Evolutionary conservation across 2,113 vertebrate genomes (phyloP), one percentile per base, ranked within the genome.

Genomic region (Mirza zaza): DNA sequence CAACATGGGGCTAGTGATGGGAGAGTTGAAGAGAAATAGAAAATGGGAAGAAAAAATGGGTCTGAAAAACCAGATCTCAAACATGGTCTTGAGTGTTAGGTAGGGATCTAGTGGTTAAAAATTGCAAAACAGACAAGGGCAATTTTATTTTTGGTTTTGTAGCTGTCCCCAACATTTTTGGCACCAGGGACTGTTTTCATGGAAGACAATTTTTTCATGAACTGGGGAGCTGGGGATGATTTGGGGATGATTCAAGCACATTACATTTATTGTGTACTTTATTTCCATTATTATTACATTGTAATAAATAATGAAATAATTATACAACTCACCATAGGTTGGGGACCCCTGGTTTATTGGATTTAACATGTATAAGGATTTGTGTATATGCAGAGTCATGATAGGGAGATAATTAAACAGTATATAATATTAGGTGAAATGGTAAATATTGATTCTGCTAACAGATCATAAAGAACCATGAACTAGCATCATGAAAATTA

Each of bases 401-500:
- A 36, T 2, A 85, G 14, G 13, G 42, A 97, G 4, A 85, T 13
- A 5, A 87, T 82, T 76, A 95, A 95, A 70, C 17, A 83, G 20
- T 45, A 14, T 42, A 21, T 45, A 10, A 32, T 75, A 81, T 34
- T 84, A 65, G 36, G 36, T 48, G 39, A 80, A 96, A 87, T 65
- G n/a, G 42, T 70, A 84, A 87, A 81, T 73, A 45, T 13, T 80
- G 71, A 76, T 63, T 91, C 42, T 89, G 67, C 32, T 83, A 87
- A 81, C 13, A 17, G 15, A 87, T 90, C 11, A 42, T 75, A 48
- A 94, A 91, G 55, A 76, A 71, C 39, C 76, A 27, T 71, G 17
- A 97, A 76, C 15, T 87, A 65, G 67, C 34, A 96, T 36, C 23
- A 77, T 82, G 18, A 81, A 91, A 84, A 75, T 36, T 90, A 55